Conservation (phyloP, 2,888 invertebrate genomes). For the Drosophila algonquin region DNA sequence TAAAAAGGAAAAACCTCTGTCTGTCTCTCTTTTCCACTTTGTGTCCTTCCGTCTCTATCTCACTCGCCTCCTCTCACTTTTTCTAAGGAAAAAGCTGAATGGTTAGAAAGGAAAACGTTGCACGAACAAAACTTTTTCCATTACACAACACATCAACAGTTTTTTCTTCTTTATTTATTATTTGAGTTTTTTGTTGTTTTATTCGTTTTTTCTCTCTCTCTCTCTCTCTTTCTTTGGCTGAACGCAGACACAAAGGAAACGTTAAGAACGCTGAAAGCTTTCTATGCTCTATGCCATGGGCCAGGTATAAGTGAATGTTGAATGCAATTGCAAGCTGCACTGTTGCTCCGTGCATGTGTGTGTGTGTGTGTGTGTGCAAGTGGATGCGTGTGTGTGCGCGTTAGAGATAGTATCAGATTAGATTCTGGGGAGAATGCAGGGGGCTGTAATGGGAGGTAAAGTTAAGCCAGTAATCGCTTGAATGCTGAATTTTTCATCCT, state of each 20-base stretch:
- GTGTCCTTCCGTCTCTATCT: constrained; percentile 12
- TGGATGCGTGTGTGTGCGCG: constrained; percentile 4
- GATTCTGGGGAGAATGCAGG: neutral
- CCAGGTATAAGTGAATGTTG: constrained; percentile 56
- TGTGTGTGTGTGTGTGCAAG: neutral
- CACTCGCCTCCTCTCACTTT: constrained; percentile 27
- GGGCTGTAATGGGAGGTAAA: neutral
- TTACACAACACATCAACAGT: constrained; percentile 77
- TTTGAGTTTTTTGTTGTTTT: constrained; percentile 37
- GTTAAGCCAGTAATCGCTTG: too few species aligned
- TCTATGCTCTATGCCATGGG: constrained; percentile 59
- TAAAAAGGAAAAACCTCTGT: constrained; percentile 17
- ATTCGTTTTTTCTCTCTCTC: constrained; percentile 35
- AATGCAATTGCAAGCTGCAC: constrained; percentile 42
- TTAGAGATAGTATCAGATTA: neutral
- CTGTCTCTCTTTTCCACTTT: neutral
- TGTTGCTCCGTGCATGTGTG: neutral
- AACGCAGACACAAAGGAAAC: constrained; percentile 67
- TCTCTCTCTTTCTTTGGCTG: constrained; percentile 47
- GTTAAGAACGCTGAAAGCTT: constrained; percentile 74
- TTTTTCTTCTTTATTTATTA: constrained; percentile 49
- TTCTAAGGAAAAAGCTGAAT: constrained; percentile 73
- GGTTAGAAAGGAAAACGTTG: constrained; percentile 71
- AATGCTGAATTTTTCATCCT: neutral
- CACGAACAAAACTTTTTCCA: constrained; percentile 76